phyloP scores from a whole-genome alignment of 1,140 invertebrate species.

The Tetraneura akinire region DNA sequence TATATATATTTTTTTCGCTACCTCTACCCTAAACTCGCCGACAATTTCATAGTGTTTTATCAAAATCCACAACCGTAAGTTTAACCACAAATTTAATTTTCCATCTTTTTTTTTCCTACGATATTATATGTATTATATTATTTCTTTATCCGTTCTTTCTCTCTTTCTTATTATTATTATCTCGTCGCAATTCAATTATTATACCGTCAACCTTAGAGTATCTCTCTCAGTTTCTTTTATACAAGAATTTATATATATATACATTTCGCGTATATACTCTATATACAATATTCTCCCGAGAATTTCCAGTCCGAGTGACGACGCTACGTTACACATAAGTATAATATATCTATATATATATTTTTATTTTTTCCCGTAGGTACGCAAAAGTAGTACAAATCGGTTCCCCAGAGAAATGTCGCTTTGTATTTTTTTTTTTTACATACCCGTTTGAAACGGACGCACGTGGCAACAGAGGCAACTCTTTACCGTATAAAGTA shows the following conservation, averaged over 20 bases:
- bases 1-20: too few species aligned
- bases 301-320: background rate
- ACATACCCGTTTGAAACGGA: background rate
- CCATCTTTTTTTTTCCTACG: slow-evolving; percentile 20
- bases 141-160: slow-evolving; percentile 31
- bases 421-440: background rate
- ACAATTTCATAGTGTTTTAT: too few species aligned
- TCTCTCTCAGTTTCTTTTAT: slow-evolving; percentile 25
- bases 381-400: slow-evolving; percentile 9
- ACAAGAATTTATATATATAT: too few species aligned
- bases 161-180: slow-evolving; percentile 25
- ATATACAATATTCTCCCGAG: slow-evolving; percentile 23
- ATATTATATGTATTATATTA: too few species aligned
- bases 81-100: slow-evolving; percentile 9
- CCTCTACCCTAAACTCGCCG: too few species aligned
- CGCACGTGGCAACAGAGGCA: too few species aligned
- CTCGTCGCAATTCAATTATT: slow-evolving; percentile 37
- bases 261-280: background rate
- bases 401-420: slow-evolving; percentile 10
- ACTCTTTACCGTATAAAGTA: slow-evolving; percentile 9
- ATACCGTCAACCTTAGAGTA: slow-evolving; percentile 21
- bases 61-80: background rate
- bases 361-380: background rate
- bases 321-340: slow-evolving; percentile 30
- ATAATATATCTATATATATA: too few species aligned